Conservation (phyloP, 2,888 invertebrate species). For the Folsomia manolachei region DNA sequence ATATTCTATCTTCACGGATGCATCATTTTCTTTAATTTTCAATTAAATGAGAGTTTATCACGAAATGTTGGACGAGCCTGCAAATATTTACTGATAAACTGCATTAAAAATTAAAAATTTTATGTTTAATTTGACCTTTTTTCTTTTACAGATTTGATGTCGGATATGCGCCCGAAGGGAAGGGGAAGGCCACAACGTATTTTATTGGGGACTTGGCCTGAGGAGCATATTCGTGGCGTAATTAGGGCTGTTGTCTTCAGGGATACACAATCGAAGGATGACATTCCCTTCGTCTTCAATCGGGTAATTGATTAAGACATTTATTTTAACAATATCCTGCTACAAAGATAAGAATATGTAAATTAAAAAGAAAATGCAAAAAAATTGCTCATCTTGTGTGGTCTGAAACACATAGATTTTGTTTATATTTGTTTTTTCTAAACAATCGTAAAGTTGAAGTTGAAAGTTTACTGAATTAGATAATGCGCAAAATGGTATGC, state of each 20-base stretch:
- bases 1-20: too few relatives aligned
- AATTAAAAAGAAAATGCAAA: too few relatives aligned
- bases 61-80: background rate
- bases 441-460: too few relatives aligned
- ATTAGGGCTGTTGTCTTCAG: constrained; percentile 89
- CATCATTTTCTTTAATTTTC: background rate
- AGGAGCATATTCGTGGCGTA: constrained; percentile 88
- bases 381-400: too few relatives aligned
- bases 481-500: too few relatives aligned
- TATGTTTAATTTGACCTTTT: too few relatives aligned
- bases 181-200: constrained; percentile 87
- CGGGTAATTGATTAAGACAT: constrained; percentile 52
- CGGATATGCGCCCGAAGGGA: constrained; percentile 86
- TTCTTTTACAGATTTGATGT: constrained; percentile 52
- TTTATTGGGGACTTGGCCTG: constrained; percentile 86
- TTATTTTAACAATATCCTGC: background rate
- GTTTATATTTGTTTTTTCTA: background rate
- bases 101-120: too few relatives aligned
- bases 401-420: background rate
- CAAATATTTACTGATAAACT: background rate
- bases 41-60: background rate
- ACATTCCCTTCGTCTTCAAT: constrained; percentile 61
- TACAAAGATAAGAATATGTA: background rate
- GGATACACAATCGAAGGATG: constrained; percentile 77
- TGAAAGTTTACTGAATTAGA: background rate